Conservation (phyloP, 2,797 vertebrate genomes). For the Platalea minor region DNA sequence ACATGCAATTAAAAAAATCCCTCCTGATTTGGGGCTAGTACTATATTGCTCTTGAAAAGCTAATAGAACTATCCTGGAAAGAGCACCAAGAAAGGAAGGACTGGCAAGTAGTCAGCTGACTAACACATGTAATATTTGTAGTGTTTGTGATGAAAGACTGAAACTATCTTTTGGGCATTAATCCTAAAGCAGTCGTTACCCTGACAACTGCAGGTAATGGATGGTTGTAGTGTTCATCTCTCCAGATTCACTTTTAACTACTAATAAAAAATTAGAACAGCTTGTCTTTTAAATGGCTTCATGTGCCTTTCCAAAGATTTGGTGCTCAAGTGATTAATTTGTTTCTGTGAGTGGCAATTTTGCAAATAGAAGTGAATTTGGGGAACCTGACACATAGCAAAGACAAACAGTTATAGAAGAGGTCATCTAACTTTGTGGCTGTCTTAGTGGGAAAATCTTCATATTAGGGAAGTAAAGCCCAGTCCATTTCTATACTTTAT, state of each 20-base stretch:
- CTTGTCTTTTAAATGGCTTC: conserved; percentile 9
- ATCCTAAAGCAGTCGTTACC: conserved; percentile 52
- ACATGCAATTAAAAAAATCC: neutral
- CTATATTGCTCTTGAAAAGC: neutral
- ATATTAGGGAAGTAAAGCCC: neutral
- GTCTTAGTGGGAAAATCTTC: neutral
- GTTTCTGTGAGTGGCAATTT: neutral
- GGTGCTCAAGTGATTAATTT: neutral
- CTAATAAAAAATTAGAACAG: neutral
- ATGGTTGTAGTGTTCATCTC: neutral
- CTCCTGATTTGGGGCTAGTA: neutral
- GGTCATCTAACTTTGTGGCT: neutral
- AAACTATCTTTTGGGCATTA: conserved; percentile 18
- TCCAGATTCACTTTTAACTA: neutral
- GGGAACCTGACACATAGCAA: neutral
- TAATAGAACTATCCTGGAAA: neutral
- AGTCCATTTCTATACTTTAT: neutral
- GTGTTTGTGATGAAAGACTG: conserved; percentile 7
- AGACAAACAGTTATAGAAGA: neutral
- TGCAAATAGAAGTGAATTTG: neutral
- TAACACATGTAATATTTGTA: neutral
- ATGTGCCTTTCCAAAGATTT: neutral
- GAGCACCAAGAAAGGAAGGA: neutral
- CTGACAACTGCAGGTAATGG: conserved; percentile 54
- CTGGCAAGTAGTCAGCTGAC: neutral